phyloP scores from a whole-genome alignment of 1,140 invertebrate genomes.

The Bombus ignitus region DNA sequence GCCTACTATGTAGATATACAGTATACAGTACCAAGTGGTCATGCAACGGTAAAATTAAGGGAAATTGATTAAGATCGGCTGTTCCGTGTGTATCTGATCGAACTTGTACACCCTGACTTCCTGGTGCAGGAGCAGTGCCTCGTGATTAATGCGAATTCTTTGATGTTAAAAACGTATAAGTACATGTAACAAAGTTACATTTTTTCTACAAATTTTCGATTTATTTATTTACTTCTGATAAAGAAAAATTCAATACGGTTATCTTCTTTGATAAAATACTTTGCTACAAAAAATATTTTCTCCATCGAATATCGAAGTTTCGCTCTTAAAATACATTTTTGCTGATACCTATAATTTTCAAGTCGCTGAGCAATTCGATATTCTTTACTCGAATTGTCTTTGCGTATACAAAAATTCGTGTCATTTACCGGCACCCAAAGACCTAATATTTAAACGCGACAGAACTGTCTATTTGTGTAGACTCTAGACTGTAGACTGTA shows the following conservation, averaged over 20 bases:
- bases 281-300: too few relatives aligned
- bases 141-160: background rate
- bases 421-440: background rate
- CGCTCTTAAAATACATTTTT: too few relatives aligned
- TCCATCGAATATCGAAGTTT: too few relatives aligned
- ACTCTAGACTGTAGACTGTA: background rate
- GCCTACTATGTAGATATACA: background rate
- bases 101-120: constrained; percentile 21
- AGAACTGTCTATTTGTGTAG: background rate
- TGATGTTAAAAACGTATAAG: background rate
- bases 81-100: constrained; percentile 46
- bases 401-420: too few relatives aligned
- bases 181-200: background rate
- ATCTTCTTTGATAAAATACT: background rate
- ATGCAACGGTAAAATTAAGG: constrained; percentile 75
- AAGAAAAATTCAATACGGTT: background rate
- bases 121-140: background rate
- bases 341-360: too few relatives aligned
- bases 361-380: too few relatives aligned
- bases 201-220: background rate
- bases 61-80: constrained; percentile 74
- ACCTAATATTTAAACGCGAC: background rate
- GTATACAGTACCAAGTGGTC: constrained; percentile 52
- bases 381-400: background rate
- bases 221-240: background rate